Percentiles rank a stretch among this genome's conserved stretches.
Conservation (phyloP, 2,797 vertebrate species). For the Trachurus trachurus region DNA sequence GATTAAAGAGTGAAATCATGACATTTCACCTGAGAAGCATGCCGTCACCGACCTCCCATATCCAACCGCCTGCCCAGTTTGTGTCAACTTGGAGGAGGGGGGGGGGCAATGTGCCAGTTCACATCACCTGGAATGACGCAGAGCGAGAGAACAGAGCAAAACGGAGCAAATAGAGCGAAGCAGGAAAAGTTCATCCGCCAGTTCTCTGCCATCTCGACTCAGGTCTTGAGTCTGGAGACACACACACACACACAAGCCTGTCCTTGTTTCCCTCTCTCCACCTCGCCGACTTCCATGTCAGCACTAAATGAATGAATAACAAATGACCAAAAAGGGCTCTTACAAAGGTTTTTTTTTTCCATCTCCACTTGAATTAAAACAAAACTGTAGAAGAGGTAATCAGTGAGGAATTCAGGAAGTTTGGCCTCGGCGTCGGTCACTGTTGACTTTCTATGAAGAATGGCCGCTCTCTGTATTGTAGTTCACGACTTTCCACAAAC, state of each 20-base stretch:
- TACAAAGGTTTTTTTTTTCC: slow-evolving; percentile 30
- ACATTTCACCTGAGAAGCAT: slow-evolving; percentile 37
- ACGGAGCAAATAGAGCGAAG: slow-evolving; percentile 55
- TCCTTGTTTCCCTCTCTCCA: slow-evolving; percentile 62
- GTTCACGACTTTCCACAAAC: slow-evolving; percentile 39
- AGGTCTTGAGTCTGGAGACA: slow-evolving; percentile 31
- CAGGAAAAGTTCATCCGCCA: slow-evolving; percentile 66
- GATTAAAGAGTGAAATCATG: slow-evolving; percentile 55
- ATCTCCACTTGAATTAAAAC: slow-evolving; percentile 40
- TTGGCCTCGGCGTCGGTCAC: slow-evolving; percentile 29
- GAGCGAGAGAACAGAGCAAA: slow-evolving; percentile 57
- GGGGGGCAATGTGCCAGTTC: slow-evolving; percentile 61
- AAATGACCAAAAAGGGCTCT: slow-evolving; percentile 55
- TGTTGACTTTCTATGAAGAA: slow-evolving; percentile 30
- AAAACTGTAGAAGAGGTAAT: slow-evolving; percentile 30
- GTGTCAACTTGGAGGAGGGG: slow-evolving; percentile 46
- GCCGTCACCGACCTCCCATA: slow-evolving; percentile 51
- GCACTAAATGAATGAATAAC: slow-evolving; percentile 62
- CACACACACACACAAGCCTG: slow-evolving; percentile 22
- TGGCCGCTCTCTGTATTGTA: background rate
- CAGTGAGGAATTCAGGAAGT: slow-evolving; percentile 52
- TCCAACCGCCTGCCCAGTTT: slow-evolving; percentile 53
- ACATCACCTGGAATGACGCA: slow-evolving; percentile 64
- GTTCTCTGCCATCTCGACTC: slow-evolving; percentile 63
- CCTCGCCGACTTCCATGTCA: slow-evolving; percentile 56